Base-by-base conservation (phyloP, 2,888 invertebrate species). In the Laothoe populi region DNA sequence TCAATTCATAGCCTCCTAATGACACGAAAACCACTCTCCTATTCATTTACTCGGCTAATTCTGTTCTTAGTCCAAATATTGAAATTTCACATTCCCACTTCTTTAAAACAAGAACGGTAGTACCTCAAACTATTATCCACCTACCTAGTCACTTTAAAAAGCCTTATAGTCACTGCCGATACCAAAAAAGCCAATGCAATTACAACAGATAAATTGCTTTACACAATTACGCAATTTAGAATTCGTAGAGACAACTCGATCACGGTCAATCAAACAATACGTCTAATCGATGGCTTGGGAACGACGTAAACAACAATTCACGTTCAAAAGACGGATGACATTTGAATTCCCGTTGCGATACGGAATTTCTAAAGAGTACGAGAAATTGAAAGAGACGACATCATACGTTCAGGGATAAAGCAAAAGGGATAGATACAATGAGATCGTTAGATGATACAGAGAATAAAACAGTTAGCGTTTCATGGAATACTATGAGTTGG, bases 201-300 rank as follows among this genome's bases (percentile, higher is more conserved):
- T 48, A 60, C n/a, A 38, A 48, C 16, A 48, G 10, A 24, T 16
- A 44, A 16, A 48, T 48, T 48, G 24, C 38, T 38, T 38, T 38
- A 13, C 59, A 26, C 49, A 53, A 53, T 61, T 53, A 61, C 21
- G n/a, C 21, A 61, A 61, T 59, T 59, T 24, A 45, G 7, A 44
- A 19, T 46, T 44, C 44, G 16, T 45, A 45, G 35, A 58, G 35
- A 38, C 19, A 53, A 31, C 24, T 21, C 49, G 42, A 53, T 60
- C 48, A 40, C 48, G 26, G 49, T 40, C 60, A 42, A 49, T 42
- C 42, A 61, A 61, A 61, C 49, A 61, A 61, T 61, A 53, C 11
- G 38, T 38, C 35, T 38, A 19, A 60, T 49, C n/a, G 48, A 13
- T 7, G 23, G n/a, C 49, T 53, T 61, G 60, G 42, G 46, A 53